Evolutionary conservation across 1,140 invertebrate genomes (phyloP), one percentile per base, ranked within the genome.

Genomic region (Zaprionus davidi): DNA sequence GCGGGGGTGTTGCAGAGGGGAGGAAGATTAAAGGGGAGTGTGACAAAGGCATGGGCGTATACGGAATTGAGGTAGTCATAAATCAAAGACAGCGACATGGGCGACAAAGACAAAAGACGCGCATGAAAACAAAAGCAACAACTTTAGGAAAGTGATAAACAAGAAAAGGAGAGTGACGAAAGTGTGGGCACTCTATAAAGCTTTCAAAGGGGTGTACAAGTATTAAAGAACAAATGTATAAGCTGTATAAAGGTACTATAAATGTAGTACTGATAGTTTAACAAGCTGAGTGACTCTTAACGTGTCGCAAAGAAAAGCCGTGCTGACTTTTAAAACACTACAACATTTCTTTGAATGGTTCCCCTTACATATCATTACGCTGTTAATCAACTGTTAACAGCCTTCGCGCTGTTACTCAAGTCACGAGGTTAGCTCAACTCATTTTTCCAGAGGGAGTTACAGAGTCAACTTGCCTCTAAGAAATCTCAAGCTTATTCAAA

Each of bases 51-150:
- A 1, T 24, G 9, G 46, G 20, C 1, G 20, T 24, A 51, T n/a
- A 59, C 55, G 20, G 15, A 46, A 46, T 46, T 17, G n/a, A 46
- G 70, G 20, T 51, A 62, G 36, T 60, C 82, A 82, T 82, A 87
- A 87, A 82, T 79, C 76, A 87, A 46, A 68, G 65, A 59, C 64
- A 68, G 44, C 17, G 46, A 74, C 65, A 38, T 41, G 44, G 1
- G 58, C n/a, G 9, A 55, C 60, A 51, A 13, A 28, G 38, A 75
- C 68, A 76, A 65, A 53, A 59, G 55, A 15, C n/a, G 63, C 49
- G 71, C 55, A 59, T 28, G 60, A 63, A 66, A 22, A 38, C 7
- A 46, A 38, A 24, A 55, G 15, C 34, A 51, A 34, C 38, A 26
- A 57, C 13, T 28, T 6, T 7, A 13, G 9, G 5, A 7, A 28